Conservation (phyloP, 2,888 invertebrate genomes). For the Drosophila ustulata region DNA sequence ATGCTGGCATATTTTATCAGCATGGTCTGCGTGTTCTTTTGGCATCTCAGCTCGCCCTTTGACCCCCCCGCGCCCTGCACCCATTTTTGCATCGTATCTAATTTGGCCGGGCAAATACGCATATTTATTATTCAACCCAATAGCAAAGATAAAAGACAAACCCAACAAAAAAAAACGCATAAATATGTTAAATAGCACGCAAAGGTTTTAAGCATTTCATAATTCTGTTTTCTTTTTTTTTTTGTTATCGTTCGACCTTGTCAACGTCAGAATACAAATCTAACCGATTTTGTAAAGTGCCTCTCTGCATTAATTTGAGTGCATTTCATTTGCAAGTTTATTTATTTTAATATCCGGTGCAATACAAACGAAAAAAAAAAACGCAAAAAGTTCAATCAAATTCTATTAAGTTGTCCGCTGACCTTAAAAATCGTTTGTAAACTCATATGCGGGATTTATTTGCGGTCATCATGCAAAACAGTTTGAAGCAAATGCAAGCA, state of each 20-base stretch:
- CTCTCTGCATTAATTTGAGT: not conserved
- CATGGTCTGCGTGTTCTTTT: constrained; percentile 20
- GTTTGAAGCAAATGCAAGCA: too few species aligned
- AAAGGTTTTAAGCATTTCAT: not conserved
- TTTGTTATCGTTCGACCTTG: not conserved
- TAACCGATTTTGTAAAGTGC: not conserved
- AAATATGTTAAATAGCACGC: not conserved
- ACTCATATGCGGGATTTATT: not conserved
- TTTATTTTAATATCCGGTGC: constrained; percentile 4
- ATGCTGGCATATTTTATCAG: constrained; percentile 54
- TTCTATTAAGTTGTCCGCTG: not conserved
- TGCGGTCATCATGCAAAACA: not conserved
- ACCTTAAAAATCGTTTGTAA: not conserved
- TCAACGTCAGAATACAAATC: not conserved
- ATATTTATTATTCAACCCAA: constrained; percentile 3
- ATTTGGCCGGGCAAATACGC: not conserved
- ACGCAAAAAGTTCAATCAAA: not conserved
- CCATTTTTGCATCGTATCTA: constrained; percentile 3
- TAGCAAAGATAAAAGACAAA: not conserved
- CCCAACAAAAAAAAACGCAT: not conserved
- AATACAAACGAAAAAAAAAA: not conserved
- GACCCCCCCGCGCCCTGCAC: not conserved
- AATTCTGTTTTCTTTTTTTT: not conserved
- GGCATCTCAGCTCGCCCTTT: not conserved
- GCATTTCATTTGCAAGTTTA: constrained; percentile 1